Base-by-base conservation (phyloP, 2,888 invertebrate species). In the Stramonita haemastoma region DNA sequence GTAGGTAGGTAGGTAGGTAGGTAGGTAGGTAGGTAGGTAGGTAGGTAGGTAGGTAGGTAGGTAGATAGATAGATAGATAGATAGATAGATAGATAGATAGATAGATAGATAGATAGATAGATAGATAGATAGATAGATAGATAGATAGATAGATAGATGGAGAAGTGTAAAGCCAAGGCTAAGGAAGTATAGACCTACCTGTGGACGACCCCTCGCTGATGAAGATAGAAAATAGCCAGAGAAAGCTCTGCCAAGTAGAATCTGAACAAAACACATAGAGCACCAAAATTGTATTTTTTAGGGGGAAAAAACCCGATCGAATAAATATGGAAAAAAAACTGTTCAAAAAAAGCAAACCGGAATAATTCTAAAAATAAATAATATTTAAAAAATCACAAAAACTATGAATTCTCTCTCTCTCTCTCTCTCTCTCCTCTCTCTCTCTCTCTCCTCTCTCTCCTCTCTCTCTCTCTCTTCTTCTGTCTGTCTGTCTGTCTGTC, bases 171-270 rank as follows among this genome's bases (percentile, higher is more conserved):
- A 8, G 17, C 15, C 57, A 57, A 57, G 17, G 17, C 57, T 57
- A 57, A 8, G 11, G 17, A 70, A 22, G 70, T 70, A 70, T 5
- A 70, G 70, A 17, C 32, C 34, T 79, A 79, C 79, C 79, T 79
- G 79, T 79, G 79, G 6, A 79, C 17, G 17, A 79, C 34, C 22
- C 79, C 79, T 22, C 32, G 32, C 19, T 34, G 15, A 32, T 79
- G 79, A 11, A 79, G 34, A 32, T 19, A 79, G 79, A 79, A 87
- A 26, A 87, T 8, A 11, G 26, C 87, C 34, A 87, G 36, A 0
- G 36, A 19, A 17, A 87, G 36, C 36, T 87, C 87, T 1, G 70
- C 34, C 8, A 87, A 34, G 36, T 87, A 87, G 34, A 87, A 87
- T 73, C 87, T 87, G 86, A 77, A 77, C 66, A 66, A 1, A 2